Conservation (phyloP, 2,888 invertebrate genomes). For the Aspidapion aeneum region DNA sequence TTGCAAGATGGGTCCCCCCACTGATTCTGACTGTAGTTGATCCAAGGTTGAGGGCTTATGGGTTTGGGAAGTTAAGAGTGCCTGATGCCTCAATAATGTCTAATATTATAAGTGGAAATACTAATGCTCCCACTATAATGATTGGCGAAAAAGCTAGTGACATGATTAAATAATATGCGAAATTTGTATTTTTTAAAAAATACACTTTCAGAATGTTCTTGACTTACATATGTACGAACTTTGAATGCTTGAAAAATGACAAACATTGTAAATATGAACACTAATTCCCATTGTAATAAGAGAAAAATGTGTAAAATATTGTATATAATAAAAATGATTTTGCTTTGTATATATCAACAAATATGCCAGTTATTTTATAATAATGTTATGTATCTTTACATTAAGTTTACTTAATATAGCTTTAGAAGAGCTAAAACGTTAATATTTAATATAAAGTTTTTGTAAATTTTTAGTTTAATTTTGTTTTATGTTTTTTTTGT, state of each 20-base stretch:
- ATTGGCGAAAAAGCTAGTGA: constrained; percentile 88
- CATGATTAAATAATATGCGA: constrained; percentile 85
- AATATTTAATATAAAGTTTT: no score
- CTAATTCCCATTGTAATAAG: constrained; percentile 79
- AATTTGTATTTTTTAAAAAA: constrained; percentile 25
- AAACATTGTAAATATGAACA: constrained; percentile 83
- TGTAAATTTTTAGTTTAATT: no score
- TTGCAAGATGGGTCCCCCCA: constrained; percentile 80
- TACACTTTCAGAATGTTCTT: constrained; percentile 71
- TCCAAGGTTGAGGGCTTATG: constrained; percentile 71
- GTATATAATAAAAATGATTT: no score
- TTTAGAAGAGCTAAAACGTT: no score
- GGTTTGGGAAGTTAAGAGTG: constrained; percentile 72
- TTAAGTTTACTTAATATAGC: no score
- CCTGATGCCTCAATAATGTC: constrained; percentile 89
- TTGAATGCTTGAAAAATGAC: constrained; percentile 89
- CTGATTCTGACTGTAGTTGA: constrained; percentile 75
- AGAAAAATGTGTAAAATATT: constrained; percentile 88
- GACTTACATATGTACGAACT: constrained; percentile 72
- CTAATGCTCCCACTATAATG: constrained; percentile 87
- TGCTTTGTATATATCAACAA: no score
- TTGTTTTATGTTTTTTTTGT: no score
- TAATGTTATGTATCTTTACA: no score
- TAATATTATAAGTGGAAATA: constrained; percentile 83
- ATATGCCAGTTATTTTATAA: no score